phyloP scores from a whole-genome alignment of 2,888 invertebrate species.

The Melangyna quadrimaculata region DNA sequence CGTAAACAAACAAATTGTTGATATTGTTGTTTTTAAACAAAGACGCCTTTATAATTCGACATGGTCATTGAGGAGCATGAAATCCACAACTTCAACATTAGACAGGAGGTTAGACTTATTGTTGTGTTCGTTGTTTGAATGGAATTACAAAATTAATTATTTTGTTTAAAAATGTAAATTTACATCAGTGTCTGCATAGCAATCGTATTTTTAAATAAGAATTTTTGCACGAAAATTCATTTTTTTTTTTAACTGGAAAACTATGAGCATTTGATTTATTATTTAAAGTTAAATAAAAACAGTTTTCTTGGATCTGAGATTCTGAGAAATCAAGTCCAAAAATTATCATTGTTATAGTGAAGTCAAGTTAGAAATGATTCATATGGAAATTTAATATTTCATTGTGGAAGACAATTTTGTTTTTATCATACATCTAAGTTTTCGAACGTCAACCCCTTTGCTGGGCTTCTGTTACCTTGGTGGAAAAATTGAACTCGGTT shows the following conservation, averaged over 20 bases:
- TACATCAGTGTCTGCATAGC: no score
- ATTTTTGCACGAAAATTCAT: background rate
- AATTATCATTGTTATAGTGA: no score
- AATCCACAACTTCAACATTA: slow-evolving; percentile 73
- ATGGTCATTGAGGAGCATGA: slow-evolving; percentile 75
- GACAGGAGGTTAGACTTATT: slow-evolving; percentile 74
- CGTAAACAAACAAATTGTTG: background rate
- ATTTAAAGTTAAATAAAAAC: no score
- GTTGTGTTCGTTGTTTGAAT: slow-evolving; percentile 48
- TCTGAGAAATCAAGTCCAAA: no score
- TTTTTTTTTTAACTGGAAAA: background rate
- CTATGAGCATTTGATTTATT: background rate
- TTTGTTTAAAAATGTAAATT: background rate
- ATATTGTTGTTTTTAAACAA: slow-evolving; percentile 32
- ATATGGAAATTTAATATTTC: no score
- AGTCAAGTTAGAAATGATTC: no score
- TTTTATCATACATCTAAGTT: no score
- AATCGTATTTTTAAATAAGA: background rate
- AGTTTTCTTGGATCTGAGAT: no score
- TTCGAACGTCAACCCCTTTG: no score
- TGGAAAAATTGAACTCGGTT: no score
- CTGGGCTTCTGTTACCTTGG: no score
- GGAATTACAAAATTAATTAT: background rate
- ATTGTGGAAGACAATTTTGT: no score
- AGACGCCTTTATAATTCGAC: slow-evolving; percentile 75